Evolutionary conservation across 1,140 invertebrate genomes (phyloP).

Genomic region (Zeugodacus cucurbitae): DNA sequence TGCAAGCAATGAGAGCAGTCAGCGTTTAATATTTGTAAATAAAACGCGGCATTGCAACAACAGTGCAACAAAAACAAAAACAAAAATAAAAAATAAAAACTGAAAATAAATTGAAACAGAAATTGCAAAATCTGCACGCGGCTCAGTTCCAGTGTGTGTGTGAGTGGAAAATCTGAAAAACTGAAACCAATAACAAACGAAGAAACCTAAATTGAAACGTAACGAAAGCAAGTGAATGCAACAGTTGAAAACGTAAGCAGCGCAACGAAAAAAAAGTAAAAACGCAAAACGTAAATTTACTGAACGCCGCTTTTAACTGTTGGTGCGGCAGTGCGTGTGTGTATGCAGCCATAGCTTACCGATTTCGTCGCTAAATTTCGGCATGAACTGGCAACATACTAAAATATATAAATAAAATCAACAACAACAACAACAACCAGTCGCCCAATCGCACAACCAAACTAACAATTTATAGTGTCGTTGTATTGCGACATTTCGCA

Average conservation of each 20-base stretch:
- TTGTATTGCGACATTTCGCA: constrained; percentile 7
- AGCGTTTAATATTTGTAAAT: constrained; percentile 1
- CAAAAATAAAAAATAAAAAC: not conserved
- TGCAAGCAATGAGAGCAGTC: constrained; percentile 15
- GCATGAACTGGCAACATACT: not conserved
- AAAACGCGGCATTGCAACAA: not conserved
- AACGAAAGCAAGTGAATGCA: not conserved
- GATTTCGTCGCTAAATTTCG: not conserved
- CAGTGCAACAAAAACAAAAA: not conserved
- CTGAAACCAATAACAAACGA: not conserved
- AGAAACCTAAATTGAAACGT: not conserved
- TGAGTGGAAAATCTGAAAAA: not conserved
- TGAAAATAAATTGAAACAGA: not conserved
- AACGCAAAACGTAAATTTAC: not conserved
- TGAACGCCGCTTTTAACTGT: not conserved
- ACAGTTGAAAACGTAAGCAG: not conserved
- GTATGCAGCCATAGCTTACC: not conserved
- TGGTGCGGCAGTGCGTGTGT: not conserved
- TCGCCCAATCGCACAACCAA: not conserved
- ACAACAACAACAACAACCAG: not conserved
- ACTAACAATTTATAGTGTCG: not conserved
- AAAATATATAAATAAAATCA: not conserved
- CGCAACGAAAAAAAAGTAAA: not conserved
- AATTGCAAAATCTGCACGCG: not conserved
- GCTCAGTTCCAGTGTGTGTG: not conserved